These are phyloP conservation scores for Falco peregrinus DNA, from an alignment of 2,797 vertebrate species.

Conservation along the genomic window DNA sequence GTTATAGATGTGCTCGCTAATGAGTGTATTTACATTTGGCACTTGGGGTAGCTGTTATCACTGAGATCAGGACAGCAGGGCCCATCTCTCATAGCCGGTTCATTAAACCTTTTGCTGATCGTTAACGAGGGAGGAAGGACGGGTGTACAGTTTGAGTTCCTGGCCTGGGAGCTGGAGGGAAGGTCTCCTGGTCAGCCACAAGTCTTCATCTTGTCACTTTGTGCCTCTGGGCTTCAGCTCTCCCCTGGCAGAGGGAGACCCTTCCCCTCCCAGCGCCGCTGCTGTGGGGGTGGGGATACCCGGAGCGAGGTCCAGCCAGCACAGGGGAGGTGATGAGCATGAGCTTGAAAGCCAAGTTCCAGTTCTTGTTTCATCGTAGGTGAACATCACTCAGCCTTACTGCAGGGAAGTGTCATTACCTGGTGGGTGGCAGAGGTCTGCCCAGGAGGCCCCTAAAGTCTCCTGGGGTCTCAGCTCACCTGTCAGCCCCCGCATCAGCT, in stretches of 20 bases:
- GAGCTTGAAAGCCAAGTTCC: not conserved
- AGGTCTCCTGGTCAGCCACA: not conserved
- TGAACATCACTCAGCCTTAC: not conserved
- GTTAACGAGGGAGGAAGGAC: not conserved
- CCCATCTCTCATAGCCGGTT: not conserved
- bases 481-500: not conserved
- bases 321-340: not conserved
- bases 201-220: not conserved
- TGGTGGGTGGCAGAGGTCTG: not conserved
- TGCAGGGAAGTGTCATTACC: not conserved
- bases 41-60: not conserved
- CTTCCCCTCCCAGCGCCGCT: fast-evolving
- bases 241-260: not conserved
- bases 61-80: not conserved
- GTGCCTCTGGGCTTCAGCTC: not conserved
- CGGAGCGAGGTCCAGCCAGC: not conserved
- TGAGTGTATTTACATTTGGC: not conserved
- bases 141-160: not conserved
- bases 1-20: not conserved
- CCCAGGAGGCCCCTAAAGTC: not conserved
- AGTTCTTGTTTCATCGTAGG: not conserved
- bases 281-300: not conserved
- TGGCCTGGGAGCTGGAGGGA: not conserved
- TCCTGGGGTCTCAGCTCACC: not conserved
- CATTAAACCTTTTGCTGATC: not conserved